These are phyloP conservation scores for Drosophila recens DNA, from an alignment of 2,888 invertebrate species.

Conservation along the genomic window DNA sequence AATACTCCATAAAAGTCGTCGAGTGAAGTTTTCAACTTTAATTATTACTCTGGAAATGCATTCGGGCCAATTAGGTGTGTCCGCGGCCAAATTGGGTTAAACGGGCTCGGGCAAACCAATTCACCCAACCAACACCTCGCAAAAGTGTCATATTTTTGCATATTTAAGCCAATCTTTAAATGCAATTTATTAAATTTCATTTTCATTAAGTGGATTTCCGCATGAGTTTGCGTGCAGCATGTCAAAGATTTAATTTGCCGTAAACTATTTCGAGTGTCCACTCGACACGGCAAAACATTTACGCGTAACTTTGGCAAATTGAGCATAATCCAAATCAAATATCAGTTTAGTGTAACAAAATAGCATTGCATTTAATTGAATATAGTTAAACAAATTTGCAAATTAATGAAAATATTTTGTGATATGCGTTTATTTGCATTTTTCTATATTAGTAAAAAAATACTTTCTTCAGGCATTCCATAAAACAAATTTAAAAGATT, in stretches of 20 bases:
- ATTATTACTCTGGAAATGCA: slow-evolving; percentile 66
- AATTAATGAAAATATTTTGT: too few species aligned
- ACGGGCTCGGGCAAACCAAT: slow-evolving; percentile 23
- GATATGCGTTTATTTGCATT: too few species aligned
- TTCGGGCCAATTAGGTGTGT: slow-evolving; percentile 66
- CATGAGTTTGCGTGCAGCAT: slow-evolving; percentile 35
- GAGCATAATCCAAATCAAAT: slow-evolving; percentile 5
- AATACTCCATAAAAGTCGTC: slow-evolving; percentile 41
- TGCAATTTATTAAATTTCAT: slow-evolving; percentile 74
- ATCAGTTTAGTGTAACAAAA: background rate
- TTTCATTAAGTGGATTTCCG: slow-evolving; percentile 66
- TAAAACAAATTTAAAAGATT: slow-evolving; percentile 29
- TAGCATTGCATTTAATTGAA: background rate
- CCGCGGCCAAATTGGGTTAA: slow-evolving; percentile 58
- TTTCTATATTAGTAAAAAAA: background rate
- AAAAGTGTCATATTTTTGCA: slow-evolving; percentile 61
- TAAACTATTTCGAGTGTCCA: slow-evolving; percentile 27
- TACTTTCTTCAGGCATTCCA: background rate
- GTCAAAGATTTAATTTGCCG: slow-evolving; percentile 52
- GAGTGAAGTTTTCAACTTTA: slow-evolving; percentile 58
- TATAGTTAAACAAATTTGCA: background rate
- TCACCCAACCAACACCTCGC: background rate
- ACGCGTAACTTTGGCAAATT: background rate
- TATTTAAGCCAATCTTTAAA: slow-evolving; percentile 59
- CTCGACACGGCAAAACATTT: slow-evolving; percentile 5